Evolutionary conservation across 92 coral and sea anemone genomes (phyloP).

Genomic region (Chrysogorgia sp.): DNA sequence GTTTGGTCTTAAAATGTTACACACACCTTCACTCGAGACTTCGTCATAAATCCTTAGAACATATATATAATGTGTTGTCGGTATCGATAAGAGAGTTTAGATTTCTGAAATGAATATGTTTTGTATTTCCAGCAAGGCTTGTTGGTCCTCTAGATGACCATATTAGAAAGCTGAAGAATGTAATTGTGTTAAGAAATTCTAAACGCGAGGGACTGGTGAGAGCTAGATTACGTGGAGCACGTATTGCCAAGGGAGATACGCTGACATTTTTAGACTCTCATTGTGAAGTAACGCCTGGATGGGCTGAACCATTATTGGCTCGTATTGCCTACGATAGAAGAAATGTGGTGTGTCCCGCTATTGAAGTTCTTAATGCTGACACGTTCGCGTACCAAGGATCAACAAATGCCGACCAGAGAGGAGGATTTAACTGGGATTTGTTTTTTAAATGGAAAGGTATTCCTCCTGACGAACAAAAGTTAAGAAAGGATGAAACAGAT

Average conservation of each 20-base stretch:
- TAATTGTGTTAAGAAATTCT: conserved; percentile 76
- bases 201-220: conserved; percentile 97
- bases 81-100: no score
- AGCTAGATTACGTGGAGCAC: conserved; percentile 90
- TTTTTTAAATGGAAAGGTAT: conserved; percentile 99
- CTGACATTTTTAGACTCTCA: conserved; percentile 97
- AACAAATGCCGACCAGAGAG: conserved; percentile 92
- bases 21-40: no score
- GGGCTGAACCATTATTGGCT: conserved; percentile 96
- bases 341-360: conserved; percentile 98
- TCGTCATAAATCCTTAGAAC: no score
- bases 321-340: conserved; percentile 83
- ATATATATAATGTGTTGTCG: no score
- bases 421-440: conserved; percentile 99
- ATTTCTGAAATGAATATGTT: neutral
- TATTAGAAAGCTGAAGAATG: conserved; percentile 70
- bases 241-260: conserved; percentile 83
- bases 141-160: conserved; percentile 88
- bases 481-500: conserved; percentile 84
- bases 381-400: conserved; percentile 97
- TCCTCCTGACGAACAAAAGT: conserved; percentile 94
- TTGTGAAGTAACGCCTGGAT: conserved; percentile 98
- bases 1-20: no score
- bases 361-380: conserved; percentile 96
- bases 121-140: conserved; percentile 69